A percentile compares a stretch with the other conserved stretches of the same genome.
These are phyloP conservation scores for Temnothorax unifasciatus DNA, from an alignment of 2,888 invertebrate genomes.

Conservation along the genomic window DNA sequence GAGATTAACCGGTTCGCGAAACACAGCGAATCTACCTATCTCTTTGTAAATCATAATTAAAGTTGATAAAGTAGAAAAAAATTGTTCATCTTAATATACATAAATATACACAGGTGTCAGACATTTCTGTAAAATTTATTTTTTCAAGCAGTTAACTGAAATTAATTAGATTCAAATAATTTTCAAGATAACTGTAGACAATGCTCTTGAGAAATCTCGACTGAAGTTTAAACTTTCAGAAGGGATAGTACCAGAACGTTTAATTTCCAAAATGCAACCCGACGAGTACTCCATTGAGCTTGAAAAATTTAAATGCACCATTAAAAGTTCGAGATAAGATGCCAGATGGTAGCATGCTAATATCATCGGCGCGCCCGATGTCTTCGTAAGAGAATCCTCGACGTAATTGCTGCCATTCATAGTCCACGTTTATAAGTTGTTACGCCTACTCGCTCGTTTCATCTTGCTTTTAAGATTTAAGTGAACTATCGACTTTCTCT, in stretches of 20 bases:
- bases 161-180: slow-evolving; percentile 14
- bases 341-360: slow-evolving; percentile 41
- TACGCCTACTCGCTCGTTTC: not conserved
- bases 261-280: slow-evolving; percentile 36
- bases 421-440: slow-evolving; percentile 19
- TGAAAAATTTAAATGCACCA: slow-evolving; percentile 50
- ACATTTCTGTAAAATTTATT: not conserved
- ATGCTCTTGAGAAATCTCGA: not conserved
- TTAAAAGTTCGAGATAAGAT: slow-evolving; percentile 47
- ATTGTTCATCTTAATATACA: not conserved
- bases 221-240: not conserved
- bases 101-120: not conserved
- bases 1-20: not conserved
- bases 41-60: slow-evolving; percentile 3
- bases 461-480: not conserved
- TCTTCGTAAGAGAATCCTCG: slow-evolving; percentile 11
- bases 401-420: slow-evolving; percentile 27
- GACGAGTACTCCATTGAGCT: slow-evolving; percentile 37
- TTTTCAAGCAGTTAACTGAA: not conserved
- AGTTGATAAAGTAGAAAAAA: not conserved
- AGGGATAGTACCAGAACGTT: slow-evolving; percentile 10
- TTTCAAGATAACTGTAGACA: not conserved
- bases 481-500: slow-evolving; percentile 16
- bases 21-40: not conserved
- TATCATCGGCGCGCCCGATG: slow-evolving; percentile 18